These are phyloP conservation scores for Phaethon lepturus DNA, from an alignment of 2,113 vertebrate species.

Conservation along the genomic window DNA sequence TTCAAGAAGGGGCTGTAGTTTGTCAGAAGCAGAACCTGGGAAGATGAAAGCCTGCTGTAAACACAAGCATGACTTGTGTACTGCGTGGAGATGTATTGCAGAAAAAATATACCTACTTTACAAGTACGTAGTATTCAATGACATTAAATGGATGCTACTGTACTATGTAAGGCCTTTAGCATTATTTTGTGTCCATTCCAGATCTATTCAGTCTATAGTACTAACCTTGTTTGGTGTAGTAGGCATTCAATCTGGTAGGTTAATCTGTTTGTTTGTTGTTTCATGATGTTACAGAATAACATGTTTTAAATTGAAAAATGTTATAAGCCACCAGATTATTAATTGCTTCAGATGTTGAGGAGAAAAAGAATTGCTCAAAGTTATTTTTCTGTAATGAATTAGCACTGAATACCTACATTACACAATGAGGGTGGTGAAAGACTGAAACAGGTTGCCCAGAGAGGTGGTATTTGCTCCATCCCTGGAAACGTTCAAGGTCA, in stretches of 20 bases:
- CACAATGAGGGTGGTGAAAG: neutral
- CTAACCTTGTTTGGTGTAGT: constrained; percentile 17
- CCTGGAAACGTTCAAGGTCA: too few relatives aligned
- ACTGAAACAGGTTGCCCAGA: too few relatives aligned
- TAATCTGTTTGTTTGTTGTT: constrained; percentile 29
- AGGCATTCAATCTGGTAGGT: neutral
- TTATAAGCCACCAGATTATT: constrained; percentile 49
- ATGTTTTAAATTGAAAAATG: constrained; percentile 31
- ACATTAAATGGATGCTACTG: neutral
- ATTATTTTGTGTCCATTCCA: neutral
- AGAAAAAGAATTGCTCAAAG: constrained; percentile 43
- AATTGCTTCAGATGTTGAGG: constrained; percentile 45
- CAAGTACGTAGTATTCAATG: neutral
- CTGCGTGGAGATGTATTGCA: neutral
- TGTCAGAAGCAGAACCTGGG: neutral
- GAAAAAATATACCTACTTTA: neutral
- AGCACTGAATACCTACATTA: constrained; percentile 40
- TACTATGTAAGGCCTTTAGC: neutral
- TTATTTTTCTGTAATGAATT: constrained; percentile 62
- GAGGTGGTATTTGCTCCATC: too few relatives aligned
- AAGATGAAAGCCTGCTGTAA: neutral
- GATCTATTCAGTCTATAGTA: constrained; percentile 2
- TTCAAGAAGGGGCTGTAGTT: neutral
- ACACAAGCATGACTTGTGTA: neutral
- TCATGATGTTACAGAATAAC: constrained; percentile 27